Evolutionary conservation across 2,113 vertebrate species (phyloP).

Genomic region (Siniperca knerii): DNA sequence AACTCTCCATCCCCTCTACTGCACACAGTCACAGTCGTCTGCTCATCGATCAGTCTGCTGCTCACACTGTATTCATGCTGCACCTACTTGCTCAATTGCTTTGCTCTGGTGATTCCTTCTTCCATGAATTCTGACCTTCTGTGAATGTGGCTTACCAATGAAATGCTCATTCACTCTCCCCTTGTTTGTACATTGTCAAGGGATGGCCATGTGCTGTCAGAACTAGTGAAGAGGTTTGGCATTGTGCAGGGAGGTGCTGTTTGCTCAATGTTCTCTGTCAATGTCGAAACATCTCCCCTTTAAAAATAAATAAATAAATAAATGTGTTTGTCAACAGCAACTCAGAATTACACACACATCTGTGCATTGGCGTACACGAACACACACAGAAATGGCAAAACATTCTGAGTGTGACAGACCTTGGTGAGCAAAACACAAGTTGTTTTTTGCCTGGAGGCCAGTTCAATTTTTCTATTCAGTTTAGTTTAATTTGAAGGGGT

Average conservation of each 20-base stretch:
- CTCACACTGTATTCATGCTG: slow-evolving; percentile 58
- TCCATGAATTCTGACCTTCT: slow-evolving; percentile 82
- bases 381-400: slow-evolving; percentile 43
- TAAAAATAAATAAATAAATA: too few relatives aligned
- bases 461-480: slow-evolving; percentile 56
- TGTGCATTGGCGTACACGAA: slow-evolving; percentile 31
- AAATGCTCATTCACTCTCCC: slow-evolving; percentile 74
- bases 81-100: slow-evolving; percentile 67
- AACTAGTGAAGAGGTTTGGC: slow-evolving; percentile 80
- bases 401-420: slow-evolving; percentile 62
- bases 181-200: slow-evolving; percentile 70
- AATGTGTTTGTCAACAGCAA: slow-evolving; percentile 70
- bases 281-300: slow-evolving; percentile 72
- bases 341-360: slow-evolving; percentile 58
- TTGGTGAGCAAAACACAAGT: slow-evolving; percentile 70
- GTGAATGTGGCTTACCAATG: slow-evolving; percentile 70
- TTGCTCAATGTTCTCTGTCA: slow-evolving; percentile 79
- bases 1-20: slow-evolving; percentile 65
- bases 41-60: slow-evolving; percentile 71
- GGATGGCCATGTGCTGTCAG: slow-evolving; percentile 77
- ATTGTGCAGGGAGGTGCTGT: slow-evolving; percentile 79
- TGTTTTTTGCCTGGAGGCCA: slow-evolving; percentile 51
- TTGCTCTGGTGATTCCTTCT: slow-evolving; percentile 64
- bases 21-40: slow-evolving; percentile 51
- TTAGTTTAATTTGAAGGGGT: slow-evolving; percentile 33